Evolutionary conservation across 2,113 vertebrate genomes (phyloP).

Genomic region (Cyprinodon variegatus): DNA sequence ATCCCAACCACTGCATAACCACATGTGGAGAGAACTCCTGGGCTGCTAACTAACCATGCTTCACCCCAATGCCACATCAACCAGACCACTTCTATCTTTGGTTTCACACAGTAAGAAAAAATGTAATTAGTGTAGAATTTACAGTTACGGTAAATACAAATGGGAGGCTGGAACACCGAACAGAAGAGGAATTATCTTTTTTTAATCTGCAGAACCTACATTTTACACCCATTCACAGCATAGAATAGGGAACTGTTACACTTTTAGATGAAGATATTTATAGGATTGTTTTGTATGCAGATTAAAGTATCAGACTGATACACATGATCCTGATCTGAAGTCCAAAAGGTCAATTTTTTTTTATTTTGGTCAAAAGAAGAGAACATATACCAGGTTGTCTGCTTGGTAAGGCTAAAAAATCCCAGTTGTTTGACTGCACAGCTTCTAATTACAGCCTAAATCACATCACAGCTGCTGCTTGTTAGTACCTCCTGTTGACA

Average conservation of each 20-base stretch:
- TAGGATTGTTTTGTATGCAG: constrained; percentile 28
- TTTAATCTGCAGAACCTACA: background rate
- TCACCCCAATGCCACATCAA: constrained; percentile 66
- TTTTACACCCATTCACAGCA: background rate
- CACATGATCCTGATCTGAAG: constrained; percentile 11
- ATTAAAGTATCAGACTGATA: constrained; percentile 38
- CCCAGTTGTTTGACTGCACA: constrained; percentile 78
- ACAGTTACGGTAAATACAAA: constrained; percentile 29
- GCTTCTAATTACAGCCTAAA: constrained; percentile 79
- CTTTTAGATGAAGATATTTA: constrained; percentile 18
- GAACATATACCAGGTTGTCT: constrained; percentile 82
- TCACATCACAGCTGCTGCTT: constrained; percentile 80
- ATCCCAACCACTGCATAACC: constrained; percentile 60
- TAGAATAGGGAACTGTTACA: background rate
- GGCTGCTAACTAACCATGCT: constrained; percentile 67
- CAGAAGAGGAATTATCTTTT: background rate
- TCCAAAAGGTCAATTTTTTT: constrained; percentile 58
- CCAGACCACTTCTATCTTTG: constrained; percentile 57
- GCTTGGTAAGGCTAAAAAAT: constrained; percentile 75
- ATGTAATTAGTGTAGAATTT: constrained; percentile 56
- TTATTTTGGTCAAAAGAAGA: constrained; percentile 62
- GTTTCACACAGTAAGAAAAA: constrained; percentile 75
- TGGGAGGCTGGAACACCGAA: background rate
- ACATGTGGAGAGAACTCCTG: constrained; percentile 67
- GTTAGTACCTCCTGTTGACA: constrained; percentile 86